phyloP scores from a whole-genome alignment of 2,888 invertebrate genomes.

The Harpalus rufipes region DNA sequence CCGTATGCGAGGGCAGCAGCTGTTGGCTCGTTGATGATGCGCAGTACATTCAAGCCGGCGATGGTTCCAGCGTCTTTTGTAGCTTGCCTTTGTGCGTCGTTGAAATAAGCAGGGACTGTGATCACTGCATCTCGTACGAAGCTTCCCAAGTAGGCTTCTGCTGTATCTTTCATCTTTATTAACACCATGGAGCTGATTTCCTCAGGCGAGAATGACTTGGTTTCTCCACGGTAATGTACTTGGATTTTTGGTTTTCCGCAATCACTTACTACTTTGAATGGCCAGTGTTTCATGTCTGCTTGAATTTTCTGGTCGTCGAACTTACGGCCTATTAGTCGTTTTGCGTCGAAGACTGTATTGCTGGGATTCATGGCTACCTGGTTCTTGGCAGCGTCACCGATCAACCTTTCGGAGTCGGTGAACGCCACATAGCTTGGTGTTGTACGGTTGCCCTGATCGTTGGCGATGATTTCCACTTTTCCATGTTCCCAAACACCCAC shows the following conservation, averaged over 20 bases:
- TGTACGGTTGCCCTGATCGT: conserved; percentile 92
- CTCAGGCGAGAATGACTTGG: conserved; percentile 83
- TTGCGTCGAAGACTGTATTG: conserved; percentile 85
- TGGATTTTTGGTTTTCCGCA: conserved; percentile 82
- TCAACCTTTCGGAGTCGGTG: conserved; percentile 83
- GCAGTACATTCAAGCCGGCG: conserved; percentile 83
- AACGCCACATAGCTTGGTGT: conserved; percentile 90
- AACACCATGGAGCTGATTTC: conserved; percentile 86
- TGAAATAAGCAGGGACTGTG: conserved; percentile 89
- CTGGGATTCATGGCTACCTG: conserved; percentile 86
- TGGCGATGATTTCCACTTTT: conserved; percentile 92
- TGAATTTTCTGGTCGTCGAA: conserved; percentile 86
- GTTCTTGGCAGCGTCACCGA: conserved; percentile 86
- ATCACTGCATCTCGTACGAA: conserved; percentile 85
- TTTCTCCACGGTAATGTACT: conserved; percentile 82
- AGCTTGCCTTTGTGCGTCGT: conserved; percentile 83
- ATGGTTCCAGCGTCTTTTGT: conserved; percentile 86
- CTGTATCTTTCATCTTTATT: conserved; percentile 82
- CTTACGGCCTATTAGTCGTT: conserved; percentile 82
- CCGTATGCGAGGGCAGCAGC: conserved; percentile 82
- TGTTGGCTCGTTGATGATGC: conserved; percentile 84
- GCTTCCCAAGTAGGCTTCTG: conserved; percentile 84
- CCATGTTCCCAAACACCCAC: conserved; percentile 90
- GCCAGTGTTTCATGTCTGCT: conserved; percentile 88
- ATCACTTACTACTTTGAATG: conserved; percentile 84